These are phyloP conservation scores for Erebia ligea DNA, from an alignment of 2,888 invertebrate species.

Conservation along the genomic window DNA sequence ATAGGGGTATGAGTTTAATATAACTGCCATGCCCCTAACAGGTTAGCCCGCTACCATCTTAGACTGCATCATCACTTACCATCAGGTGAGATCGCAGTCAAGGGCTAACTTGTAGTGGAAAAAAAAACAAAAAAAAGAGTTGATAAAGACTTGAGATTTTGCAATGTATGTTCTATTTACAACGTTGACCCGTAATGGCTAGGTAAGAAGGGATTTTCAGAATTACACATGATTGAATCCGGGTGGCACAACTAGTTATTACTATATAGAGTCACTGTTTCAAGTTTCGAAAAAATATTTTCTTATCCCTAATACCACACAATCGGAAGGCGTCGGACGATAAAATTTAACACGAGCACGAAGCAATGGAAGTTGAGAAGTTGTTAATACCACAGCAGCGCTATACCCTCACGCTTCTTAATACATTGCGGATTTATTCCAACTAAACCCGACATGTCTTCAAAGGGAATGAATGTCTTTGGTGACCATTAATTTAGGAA, in stretches of 20 bases:
- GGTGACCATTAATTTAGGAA: not conserved
- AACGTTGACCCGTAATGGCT: not conserved
- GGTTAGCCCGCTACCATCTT: too few relatives aligned
- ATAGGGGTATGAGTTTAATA: too few relatives aligned
- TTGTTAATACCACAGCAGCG: conserved; percentile 25
- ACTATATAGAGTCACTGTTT: not conserved
- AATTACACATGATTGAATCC: not conserved
- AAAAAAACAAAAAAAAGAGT: too few relatives aligned
- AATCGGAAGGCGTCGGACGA: conserved; percentile 12
- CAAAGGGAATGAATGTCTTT: conserved; percentile 15
- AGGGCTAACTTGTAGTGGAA: too few relatives aligned
- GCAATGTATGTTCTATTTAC: not conserved
- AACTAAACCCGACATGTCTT: not conserved
- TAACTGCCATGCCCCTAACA: too few relatives aligned
- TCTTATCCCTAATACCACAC: conserved; percentile 3
- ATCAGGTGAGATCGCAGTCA: too few relatives aligned
- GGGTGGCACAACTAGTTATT: too few relatives aligned
- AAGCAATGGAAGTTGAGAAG: conserved; percentile 28
- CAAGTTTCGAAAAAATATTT: not conserved
- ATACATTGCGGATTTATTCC: conserved; percentile 8
- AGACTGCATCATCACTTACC: too few relatives aligned
- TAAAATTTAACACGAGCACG: conserved; percentile 27
- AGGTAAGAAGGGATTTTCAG: not conserved
- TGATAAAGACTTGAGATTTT: too few relatives aligned
- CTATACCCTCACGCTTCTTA: conserved; percentile 17